Conservation (phyloP, 1,140 invertebrate genomes). For the Laupala kohalensis region DNA sequence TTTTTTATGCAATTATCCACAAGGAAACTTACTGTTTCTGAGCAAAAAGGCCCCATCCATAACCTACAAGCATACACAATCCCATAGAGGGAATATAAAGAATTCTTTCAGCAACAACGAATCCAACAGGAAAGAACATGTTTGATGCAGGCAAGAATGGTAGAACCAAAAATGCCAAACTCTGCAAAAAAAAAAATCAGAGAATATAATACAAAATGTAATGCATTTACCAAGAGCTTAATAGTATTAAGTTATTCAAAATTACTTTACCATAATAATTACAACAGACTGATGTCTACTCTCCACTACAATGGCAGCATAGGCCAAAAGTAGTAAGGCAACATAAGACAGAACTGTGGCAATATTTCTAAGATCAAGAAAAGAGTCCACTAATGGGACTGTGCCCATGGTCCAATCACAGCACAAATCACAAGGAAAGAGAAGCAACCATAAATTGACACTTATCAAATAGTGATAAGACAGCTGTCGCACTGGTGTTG, state of each 20-base stretch:
- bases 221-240: conserved; percentile 1
- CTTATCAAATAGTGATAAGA: conserved; percentile 88
- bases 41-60: conserved; percentile 47
- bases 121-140: conserved; percentile 93
- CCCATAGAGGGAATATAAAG: conserved; percentile 97
- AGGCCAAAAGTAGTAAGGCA: conserved; percentile 44
- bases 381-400: conserved; percentile 68
- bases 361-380: conserved; percentile 73
- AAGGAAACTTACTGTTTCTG: conserved; percentile 32
- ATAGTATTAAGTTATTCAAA: not conserved
- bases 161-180: conserved; percentile 70
- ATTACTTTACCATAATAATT: conserved; percentile 60
- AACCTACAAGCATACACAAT: conserved; percentile 83
- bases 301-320: conserved; percentile 48
- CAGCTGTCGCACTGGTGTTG: conserved; percentile 66
- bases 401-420: conserved; percentile 99
- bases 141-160: conserved; percentile 94
- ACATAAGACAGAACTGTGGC: conserved; percentile 60
- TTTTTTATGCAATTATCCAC: not conserved
- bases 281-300: conserved; percentile 55
- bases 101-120: conserved; percentile 90
- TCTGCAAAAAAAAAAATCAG: conserved; percentile 39
- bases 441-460: conserved; percentile 78
- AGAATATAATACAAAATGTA: conserved; percentile 8
- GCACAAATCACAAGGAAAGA: conserved; percentile 80